A percentile compares a stretch with the other conserved stretches of the same genome.
phyloP scores from a whole-genome alignment of 1,140 invertebrate genomes.

The Pygmarrhopalites habei region DNA sequence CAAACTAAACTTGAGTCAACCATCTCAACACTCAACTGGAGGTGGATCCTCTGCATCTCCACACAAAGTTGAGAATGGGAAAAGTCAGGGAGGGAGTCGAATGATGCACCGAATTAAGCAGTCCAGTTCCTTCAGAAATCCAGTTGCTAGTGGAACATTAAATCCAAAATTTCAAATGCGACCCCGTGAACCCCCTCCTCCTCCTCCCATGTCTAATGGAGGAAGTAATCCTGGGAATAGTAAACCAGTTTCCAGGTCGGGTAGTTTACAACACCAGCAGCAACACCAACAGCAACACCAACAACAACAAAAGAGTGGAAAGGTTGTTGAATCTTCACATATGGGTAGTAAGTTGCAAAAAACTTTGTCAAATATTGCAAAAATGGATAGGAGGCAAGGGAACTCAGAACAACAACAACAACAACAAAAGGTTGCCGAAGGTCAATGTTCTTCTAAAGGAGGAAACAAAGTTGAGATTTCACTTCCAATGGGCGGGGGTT shows the following conservation, averaged over 20 bases:
- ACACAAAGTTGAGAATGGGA: too few species aligned
- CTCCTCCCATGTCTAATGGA: constrained; percentile 40
- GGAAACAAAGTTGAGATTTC: not conserved
- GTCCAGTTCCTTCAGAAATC: constrained; percentile 25
- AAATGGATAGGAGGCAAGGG: not conserved
- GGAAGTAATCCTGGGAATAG: not conserved
- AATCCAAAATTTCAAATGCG: too few species aligned
- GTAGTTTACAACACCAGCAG: not conserved
- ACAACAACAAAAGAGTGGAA: not conserved
- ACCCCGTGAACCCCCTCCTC: constrained; percentile 44
- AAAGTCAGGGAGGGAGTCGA: not conserved
- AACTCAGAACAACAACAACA: not conserved
- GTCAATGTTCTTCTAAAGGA: not conserved
- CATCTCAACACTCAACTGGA: not conserved
- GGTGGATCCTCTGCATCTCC: too few species aligned
- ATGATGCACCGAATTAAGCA: constrained; percentile 20
- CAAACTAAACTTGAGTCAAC: constrained; percentile 16
- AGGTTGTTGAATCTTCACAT: not conserved
- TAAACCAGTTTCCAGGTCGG: too few species aligned
- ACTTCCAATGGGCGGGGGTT: not conserved
- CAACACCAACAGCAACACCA: not conserved
- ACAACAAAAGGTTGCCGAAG: too few species aligned
- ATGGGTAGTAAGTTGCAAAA: not conserved
- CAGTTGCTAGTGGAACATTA: too few species aligned
- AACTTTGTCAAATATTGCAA: not conserved